These are phyloP conservation scores for Brachystomella parvula DNA, from an alignment of 1,140 invertebrate species.

Conservation along the genomic window DNA sequence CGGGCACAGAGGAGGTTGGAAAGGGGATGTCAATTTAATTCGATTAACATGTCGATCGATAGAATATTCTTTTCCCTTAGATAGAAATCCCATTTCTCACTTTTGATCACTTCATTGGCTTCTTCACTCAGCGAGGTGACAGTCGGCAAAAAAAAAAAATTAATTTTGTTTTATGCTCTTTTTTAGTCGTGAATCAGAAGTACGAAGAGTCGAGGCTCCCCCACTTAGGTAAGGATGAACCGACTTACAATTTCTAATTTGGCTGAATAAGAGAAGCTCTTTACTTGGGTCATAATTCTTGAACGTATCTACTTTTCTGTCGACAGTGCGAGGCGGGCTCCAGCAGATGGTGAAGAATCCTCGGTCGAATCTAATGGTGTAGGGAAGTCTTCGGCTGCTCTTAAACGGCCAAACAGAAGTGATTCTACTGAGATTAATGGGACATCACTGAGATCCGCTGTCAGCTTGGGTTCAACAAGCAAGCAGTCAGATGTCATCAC, in stretches of 20 bases:
- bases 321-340: slow-evolving; percentile 25
- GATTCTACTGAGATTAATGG: slow-evolving; percentile 5
- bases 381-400: too few species aligned
- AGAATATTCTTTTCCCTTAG: neutral
- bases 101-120: neutral
- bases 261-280: too few species aligned
- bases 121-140: neutral
- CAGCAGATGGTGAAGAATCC: slow-evolving; percentile 35
- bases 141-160: neutral
- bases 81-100: neutral
- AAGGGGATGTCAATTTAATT: neutral
- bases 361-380: slow-evolving; percentile 8
- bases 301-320: too few species aligned
- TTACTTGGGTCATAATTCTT: too few species aligned
- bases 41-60: neutral
- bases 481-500: too few species aligned
- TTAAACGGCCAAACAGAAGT: neutral
- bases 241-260: too few species aligned
- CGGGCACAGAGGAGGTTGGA: neutral
- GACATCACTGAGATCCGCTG: neutral
- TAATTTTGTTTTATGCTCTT: neutral
- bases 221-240: too few species aligned
- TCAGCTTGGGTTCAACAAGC: neutral
- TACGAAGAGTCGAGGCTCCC: neutral
- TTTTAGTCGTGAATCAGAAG: slow-evolving; percentile 1